Evolutionary conservation across 2,113 vertebrate genomes (phyloP).

Genomic region (Haemorhous mexicanus): DNA sequence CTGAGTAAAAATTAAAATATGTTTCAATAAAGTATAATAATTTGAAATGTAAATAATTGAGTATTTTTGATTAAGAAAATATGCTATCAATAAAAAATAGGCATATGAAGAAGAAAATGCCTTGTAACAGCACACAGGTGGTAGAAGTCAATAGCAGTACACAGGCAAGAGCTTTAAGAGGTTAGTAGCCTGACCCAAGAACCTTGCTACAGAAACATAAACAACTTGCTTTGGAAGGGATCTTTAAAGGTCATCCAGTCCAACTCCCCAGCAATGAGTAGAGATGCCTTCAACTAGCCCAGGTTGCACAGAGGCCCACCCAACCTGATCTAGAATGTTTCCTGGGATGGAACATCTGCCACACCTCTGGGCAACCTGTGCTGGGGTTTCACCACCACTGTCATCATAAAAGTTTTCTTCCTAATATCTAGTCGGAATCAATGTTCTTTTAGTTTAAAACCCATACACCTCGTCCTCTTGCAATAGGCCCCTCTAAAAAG

Average conservation of each 20-base stretch:
- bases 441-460: not conserved
- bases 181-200: not conserved
- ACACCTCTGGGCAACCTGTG: not conserved
- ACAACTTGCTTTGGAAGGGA: not conserved
- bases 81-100: not conserved
- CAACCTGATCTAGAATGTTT: not conserved
- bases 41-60: not conserved
- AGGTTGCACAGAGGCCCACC: fast-evolving
- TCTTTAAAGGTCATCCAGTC: not conserved
- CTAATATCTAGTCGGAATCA: not conserved
- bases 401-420: not conserved
- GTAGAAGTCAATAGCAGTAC: not conserved
- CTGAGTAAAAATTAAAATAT: slow-evolving; percentile 28
- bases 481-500: not conserved
- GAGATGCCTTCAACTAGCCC: too few species aligned
- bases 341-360: not conserved
- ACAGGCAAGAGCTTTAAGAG: not conserved
- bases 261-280: not conserved
- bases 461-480: not conserved
- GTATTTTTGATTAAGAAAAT: not conserved
- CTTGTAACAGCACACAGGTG: not conserved
- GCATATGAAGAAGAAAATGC: not conserved
- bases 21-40: slow-evolving; percentile 16
- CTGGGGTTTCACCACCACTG: fast-evolving
- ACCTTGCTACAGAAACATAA: not conserved